Base-by-base conservation (phyloP, 2,888 invertebrate species). In the Macroteleia sp. region DNA sequence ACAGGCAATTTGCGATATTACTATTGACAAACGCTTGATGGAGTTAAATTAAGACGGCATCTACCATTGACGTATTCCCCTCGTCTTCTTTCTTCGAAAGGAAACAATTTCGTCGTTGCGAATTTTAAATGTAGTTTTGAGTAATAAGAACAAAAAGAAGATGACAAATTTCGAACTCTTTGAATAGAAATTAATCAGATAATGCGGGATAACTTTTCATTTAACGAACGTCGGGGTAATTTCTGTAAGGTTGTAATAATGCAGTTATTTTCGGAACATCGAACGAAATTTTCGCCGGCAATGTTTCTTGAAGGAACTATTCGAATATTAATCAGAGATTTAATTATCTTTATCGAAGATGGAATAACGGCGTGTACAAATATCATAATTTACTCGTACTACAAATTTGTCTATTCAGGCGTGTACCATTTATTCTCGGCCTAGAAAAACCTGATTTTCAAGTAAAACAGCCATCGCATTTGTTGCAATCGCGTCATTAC, bases 31-130 rank as follows among this genome's bases (percentile, higher is more conserved):
- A 85, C 85, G 86, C 84, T 81, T 83, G 86, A 87, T 87, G 84
- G 83, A 87, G 88, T 87, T 87, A 88, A 88, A 86, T 87, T 88
- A 86, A 88, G 87, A 84, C 81, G 81, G 83, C 86, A 87, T 86
- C 88, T 83, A 84, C 85, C 67, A 61, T 69, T 57, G 44, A 42
- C 75, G 50, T 50, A 9, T 9, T 52, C 41, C 62, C 62, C 56
- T 62, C 46, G 61, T 10, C 71, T 73, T 75, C 67, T 67, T 67
- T 67, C 74, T 44, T 61, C 41, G 46, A 34, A 59, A 57, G 36
- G 59, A 64, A 59, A 61, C 74, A 66, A 50, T 61, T 61, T 48
- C 67, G 59, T 67, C 67, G 39, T 67, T 48, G 32, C 36, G 41
- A 54, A 75, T 75, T 44, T 75, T 56, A 25, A 73, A 64, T 42